These are phyloP conservation scores for Casuarius casuarius DNA, from an alignment of 2,113 vertebrate genomes.

Conservation along the genomic window DNA sequence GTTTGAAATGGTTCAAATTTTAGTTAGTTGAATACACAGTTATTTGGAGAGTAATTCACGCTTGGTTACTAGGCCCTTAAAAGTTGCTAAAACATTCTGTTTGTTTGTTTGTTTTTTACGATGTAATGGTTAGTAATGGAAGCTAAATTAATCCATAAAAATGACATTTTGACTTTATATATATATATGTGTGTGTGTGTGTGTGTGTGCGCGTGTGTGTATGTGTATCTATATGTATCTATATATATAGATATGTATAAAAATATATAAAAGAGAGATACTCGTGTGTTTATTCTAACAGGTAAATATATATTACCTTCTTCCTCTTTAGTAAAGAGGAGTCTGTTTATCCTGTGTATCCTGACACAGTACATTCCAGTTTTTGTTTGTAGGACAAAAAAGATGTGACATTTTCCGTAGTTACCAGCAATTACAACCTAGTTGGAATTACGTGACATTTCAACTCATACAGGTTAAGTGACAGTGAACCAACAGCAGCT, in stretches of 20 bases:
- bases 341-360: background rate
- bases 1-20: background rate
- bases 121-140: background rate
- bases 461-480: background rate
- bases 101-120: background rate
- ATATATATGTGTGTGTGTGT: too few species aligned
- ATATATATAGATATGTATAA: background rate
- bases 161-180: background rate
- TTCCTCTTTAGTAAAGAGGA: background rate
- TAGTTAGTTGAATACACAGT: background rate
- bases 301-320: background rate
- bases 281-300: background rate
- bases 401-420: background rate
- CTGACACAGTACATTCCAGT: background rate
- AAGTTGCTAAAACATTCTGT: background rate
- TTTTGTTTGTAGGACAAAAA: background rate
- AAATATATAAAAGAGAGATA: background rate
- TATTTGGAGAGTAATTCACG: background rate
- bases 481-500: background rate
- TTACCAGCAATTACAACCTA: background rate
- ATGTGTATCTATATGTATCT: too few species aligned
- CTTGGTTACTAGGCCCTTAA: background rate
- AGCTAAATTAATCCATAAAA: background rate
- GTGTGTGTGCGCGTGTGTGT: too few species aligned
- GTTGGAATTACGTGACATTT: background rate